Base-by-base conservation (phyloP, 2,888 invertebrate genomes). In the Antheraea assamensis region DNA sequence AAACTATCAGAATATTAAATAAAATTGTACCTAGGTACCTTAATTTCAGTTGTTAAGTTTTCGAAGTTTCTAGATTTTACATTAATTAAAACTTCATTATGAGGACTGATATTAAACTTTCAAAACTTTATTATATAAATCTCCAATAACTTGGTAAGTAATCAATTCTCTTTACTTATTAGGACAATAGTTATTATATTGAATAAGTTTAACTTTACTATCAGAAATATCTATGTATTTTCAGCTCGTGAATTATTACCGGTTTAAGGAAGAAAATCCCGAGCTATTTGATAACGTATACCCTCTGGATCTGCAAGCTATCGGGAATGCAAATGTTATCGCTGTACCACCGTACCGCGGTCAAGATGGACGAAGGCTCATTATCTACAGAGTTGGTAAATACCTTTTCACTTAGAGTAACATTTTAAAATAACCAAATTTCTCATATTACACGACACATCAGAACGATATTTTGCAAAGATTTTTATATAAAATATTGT, bases 321-420 rank as follows among this genome's bases (percentile, higher is more conserved):
- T 97, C 15, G 97, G 97, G 0, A 96, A 97, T 27, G 95, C 96
- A 15, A 95, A 96, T 76, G 93, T 97, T 4, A 92, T 98, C 68
- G 95, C 96, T 0, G 97, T 97, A 4, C 96, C 97, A 0, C 97
- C 97, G 0, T 97, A 97, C 83, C 95, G 96, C 49, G 97, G 97
- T 78, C 97, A 97, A 85, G 95, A 95, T 75, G 97, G 97, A 3
- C 94, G 97, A 75, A 95, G 98, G 72, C 95, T 97, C 78, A 95
- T 97, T 82, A 92, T 97, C 71, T 97, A 96, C 85, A 96, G 97
- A 86, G 94, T 97, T 79, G 97, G 97, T 96, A 84, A 84, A n/a
- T 24, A 52, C 0, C 47, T 58, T 58, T 58, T 58, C 3, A 1
- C 17, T 52, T 52, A 21, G 19, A 52, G 17, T 19, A 17, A 19